phyloP scores from a whole-genome alignment of 2,888 invertebrate genomes.

The Drosophila neonasuta region DNA sequence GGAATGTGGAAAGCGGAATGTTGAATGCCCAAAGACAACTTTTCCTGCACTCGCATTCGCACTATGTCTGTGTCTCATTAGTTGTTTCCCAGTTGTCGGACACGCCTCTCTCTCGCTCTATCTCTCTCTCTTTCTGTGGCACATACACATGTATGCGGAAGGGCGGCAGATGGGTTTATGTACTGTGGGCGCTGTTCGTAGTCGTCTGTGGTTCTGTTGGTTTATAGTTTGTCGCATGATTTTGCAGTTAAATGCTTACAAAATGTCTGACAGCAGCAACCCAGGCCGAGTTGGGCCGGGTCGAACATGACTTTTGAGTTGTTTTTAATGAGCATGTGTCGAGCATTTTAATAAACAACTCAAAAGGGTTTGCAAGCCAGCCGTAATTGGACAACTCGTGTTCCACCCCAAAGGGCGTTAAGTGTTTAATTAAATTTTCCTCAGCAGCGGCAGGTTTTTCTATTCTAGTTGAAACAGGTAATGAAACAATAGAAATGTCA shows the following conservation, averaged over 20 bases:
- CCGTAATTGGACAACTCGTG: slow-evolving; percentile 49
- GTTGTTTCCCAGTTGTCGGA: slow-evolving; percentile 59
- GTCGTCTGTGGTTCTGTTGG: slow-evolving; percentile 50
- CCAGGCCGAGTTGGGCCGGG: slow-evolving; percentile 14
- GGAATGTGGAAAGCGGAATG: slow-evolving; percentile 31
- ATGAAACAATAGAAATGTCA: slow-evolving; percentile 43
- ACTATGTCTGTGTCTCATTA: slow-evolving; percentile 63
- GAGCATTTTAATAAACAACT: slow-evolving; percentile 56
- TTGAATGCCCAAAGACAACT: slow-evolving; percentile 42
- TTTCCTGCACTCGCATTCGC: slow-evolving; percentile 13
- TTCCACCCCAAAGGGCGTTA: slow-evolving; percentile 18
- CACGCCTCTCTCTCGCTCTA: slow-evolving; percentile 43
- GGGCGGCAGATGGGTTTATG: slow-evolving; percentile 5
- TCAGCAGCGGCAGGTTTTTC: not conserved
- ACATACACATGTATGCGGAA: slow-evolving; percentile 4
- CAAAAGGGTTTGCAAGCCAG: slow-evolving; percentile 26
- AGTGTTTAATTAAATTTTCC: slow-evolving; percentile 47
- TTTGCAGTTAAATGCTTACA: slow-evolving; percentile 77
- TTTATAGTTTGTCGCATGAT: slow-evolving; percentile 77
- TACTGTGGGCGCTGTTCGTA: not conserved
- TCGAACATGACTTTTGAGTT: slow-evolving; percentile 71
- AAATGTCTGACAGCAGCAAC: slow-evolving; percentile 50
- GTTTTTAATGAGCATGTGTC: slow-evolving; percentile 71
- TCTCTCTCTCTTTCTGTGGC: too few species aligned
- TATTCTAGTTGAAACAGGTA: not conserved